Evolutionary conservation across 1,140 invertebrate genomes (phyloP).

Genomic region (Apocrypta bakeri): DNA sequence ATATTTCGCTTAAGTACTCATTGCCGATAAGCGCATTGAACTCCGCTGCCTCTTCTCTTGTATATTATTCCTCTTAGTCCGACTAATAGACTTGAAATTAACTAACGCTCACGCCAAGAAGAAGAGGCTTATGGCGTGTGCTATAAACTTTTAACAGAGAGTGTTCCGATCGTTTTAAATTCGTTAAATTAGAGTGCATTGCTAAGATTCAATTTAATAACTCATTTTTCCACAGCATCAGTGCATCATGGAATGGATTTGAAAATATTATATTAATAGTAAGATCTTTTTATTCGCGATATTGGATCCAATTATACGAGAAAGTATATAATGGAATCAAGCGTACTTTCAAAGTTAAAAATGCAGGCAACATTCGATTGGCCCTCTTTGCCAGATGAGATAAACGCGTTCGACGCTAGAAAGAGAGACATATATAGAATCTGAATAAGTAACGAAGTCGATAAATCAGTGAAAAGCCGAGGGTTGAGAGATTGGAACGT

Average conservation of each 20-base stretch:
- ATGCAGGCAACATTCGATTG: constrained; percentile 10
- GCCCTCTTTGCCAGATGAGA: constrained; percentile 6
- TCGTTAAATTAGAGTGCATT: background rate
- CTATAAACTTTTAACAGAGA: background rate
- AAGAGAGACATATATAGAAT: constrained; percentile 5
- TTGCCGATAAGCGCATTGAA: constrained; percentile 51
- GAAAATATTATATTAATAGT: no score
- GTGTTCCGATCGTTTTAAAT: background rate
- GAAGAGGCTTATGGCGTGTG: background rate
- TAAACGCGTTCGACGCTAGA: constrained; percentile 26
- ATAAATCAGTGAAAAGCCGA: constrained; percentile 45
- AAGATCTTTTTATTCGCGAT: background rate
- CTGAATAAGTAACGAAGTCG: constrained; percentile 48
- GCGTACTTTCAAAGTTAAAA: constrained; percentile 20
- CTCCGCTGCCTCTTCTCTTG: constrained; percentile 17
- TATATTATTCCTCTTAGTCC: background rate
- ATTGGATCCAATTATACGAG: constrained; percentile 8
- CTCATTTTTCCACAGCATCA: no score
- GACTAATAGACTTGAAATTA: background rate
- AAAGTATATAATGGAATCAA: background rate
- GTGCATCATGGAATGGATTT: background rate
- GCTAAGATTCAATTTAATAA: background rate
- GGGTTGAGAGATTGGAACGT: constrained; percentile 32
- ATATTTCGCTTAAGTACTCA: constrained; percentile 46
- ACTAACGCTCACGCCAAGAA: background rate